Conservation (phyloP, 1,140 invertebrate species). For the Drosophila auraria region DNA sequence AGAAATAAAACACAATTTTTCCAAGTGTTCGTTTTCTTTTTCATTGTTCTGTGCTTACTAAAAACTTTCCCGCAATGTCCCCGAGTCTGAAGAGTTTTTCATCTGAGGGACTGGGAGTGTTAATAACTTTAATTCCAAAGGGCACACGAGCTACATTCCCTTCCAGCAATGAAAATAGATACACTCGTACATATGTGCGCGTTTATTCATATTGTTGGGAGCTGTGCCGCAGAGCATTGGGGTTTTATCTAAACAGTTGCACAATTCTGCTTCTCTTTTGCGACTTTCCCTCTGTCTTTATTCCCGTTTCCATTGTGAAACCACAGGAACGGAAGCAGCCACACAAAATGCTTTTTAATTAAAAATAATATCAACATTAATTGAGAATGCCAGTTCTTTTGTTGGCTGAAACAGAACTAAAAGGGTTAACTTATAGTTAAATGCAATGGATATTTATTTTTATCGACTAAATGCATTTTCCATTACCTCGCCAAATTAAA, state of each 20-base stretch:
- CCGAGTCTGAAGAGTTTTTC: neutral
- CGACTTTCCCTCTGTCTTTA: slow-evolving; percentile 2
- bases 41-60: neutral
- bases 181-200: neutral
- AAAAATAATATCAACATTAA: slow-evolving; percentile 76
- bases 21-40: neutral
- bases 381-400: slow-evolving; percentile 28
- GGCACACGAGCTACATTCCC: neutral
- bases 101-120: neutral
- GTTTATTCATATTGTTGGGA: slow-evolving; percentile 13
- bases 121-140: slow-evolving; percentile 14
- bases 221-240: slow-evolving; percentile 1
- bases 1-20: neutral
- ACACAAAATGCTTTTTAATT: slow-evolving; percentile 69
- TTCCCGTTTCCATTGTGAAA: slow-evolving; percentile 3
- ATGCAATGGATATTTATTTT: slow-evolving; percentile 13
- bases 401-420: neutral
- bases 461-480: slow-evolving; percentile 16
- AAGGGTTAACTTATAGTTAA: slow-evolving; percentile 23
- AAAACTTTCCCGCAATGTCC: neutral
- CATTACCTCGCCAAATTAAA: slow-evolving; percentile 17
- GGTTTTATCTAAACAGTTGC: slow-evolving; percentile 67
- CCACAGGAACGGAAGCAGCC: slow-evolving; percentile 28
- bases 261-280: slow-evolving; percentile 27
- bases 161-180: neutral